Evolutionary conservation across 2,113 vertebrate species (phyloP).

Genomic region (Dryoscopus gambensis): DNA sequence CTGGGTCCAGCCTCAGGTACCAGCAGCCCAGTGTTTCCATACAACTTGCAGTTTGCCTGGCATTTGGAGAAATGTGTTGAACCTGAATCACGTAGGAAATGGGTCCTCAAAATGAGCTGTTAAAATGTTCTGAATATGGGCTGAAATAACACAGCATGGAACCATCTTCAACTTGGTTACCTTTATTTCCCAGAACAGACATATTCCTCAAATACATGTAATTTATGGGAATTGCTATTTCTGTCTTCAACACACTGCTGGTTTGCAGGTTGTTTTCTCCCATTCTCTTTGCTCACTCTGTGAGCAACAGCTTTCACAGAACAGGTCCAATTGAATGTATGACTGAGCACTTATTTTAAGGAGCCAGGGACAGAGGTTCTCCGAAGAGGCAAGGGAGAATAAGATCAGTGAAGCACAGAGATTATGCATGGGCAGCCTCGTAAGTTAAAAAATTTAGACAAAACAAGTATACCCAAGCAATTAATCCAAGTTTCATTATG

Average conservation of each 20-base stretch:
- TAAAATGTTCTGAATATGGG: neutral
- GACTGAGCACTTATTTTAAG: neutral
- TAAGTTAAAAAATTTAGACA: neutral
- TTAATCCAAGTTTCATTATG: neutral
- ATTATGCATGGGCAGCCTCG: neutral
- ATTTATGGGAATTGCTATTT: neutral
- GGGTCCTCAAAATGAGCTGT: neutral
- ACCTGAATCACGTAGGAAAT: neutral
- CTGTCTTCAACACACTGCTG: neutral
- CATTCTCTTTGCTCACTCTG: neutral
- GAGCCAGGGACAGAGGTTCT: neutral
- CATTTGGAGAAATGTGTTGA: neutral
- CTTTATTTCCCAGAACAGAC: neutral
- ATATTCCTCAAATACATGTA: neutral
- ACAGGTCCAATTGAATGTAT: neutral
- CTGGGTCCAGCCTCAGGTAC: neutral
- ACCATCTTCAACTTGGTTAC: neutral
- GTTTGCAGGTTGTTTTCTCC: neutral
- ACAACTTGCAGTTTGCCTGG: neutral
- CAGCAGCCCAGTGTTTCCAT: neutral
- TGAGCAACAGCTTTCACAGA: neutral
- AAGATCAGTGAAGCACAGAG: neutral
- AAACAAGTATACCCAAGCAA: neutral
- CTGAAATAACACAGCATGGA: neutral
- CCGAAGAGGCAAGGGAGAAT: neutral